These are phyloP conservation scores for Camelus dromedarius DNA, from an alignment of 2,113 vertebrate genomes.

Conservation along the genomic window DNA sequence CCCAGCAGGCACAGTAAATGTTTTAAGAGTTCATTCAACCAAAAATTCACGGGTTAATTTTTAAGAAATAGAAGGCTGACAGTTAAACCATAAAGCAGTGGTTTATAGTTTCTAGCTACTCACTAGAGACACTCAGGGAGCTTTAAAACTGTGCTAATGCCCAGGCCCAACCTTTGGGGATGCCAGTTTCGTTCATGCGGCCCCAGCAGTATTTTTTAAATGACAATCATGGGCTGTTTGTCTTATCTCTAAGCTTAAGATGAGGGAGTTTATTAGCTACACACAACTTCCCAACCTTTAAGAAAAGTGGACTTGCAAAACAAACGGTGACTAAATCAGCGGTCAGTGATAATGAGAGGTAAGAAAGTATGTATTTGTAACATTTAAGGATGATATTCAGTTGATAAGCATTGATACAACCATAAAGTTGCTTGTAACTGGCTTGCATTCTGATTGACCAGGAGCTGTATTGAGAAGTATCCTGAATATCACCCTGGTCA, in stretches of 20 bases:
- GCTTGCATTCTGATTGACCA: neutral
- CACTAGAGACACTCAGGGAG: too few species aligned
- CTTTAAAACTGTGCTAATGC: too few species aligned
- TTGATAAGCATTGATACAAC: neutral
- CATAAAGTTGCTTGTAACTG: neutral
- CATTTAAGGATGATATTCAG: neutral
- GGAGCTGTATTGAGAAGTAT: neutral
- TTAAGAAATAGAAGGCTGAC: too few species aligned
- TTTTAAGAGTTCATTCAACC: too few species aligned
- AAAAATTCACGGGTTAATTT: too few species aligned
- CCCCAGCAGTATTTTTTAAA: too few species aligned
- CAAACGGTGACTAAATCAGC: neutral
- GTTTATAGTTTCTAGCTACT: too few species aligned
- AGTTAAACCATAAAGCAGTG: too few species aligned
- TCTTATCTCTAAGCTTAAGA: neutral
- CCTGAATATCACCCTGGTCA: neutral
- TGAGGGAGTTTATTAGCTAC: neutral
- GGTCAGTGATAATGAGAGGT: neutral
- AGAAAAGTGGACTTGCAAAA: neutral
- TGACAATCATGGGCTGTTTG: neutral
- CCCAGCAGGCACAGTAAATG: too few species aligned
- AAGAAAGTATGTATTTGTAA: neutral
- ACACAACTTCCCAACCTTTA: neutral
- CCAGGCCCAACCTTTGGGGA: too few species aligned
- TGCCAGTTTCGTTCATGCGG: too few species aligned